Conservation (phyloP, 2,113 vertebrate species). For the Atractosteus spatula region DNA sequence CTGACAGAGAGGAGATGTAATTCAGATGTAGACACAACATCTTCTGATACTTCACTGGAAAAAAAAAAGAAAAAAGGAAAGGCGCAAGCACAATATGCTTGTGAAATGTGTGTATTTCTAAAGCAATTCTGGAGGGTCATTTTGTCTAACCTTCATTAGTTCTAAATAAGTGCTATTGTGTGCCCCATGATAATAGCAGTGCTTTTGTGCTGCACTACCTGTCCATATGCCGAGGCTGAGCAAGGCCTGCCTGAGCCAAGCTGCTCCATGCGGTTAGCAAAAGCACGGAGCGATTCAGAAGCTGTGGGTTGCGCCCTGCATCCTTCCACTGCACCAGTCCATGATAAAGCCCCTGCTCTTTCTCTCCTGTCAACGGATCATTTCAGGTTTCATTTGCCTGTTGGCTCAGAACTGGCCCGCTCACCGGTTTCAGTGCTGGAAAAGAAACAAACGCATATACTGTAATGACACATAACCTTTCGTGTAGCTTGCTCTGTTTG, state of each 20-base stretch:
- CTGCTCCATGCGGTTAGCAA: constrained; percentile 4
- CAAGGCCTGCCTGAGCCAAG: not conserved
- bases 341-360: too few species aligned
- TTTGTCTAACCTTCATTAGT: constrained; percentile 28
- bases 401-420: too few species aligned
- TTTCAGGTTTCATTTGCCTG: not conserved
- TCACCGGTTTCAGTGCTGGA: not conserved
- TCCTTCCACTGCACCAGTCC: too few species aligned
- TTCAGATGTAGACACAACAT: constrained; percentile 55
- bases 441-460: too few species aligned
- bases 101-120: constrained; percentile 22
- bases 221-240: not conserved
- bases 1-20: constrained; percentile 56
- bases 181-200: not conserved
- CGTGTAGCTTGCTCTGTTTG: too few species aligned
- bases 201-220: not conserved
- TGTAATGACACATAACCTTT: too few species aligned
- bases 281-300: not conserved
- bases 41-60: constrained; percentile 41
- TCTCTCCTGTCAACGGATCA: too few species aligned
- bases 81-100: not conserved
- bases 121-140: constrained; percentile 17
- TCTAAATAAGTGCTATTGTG: constrained; percentile 11
- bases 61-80: constrained; percentile 1
- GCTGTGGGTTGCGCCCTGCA: too few species aligned